Base-by-base conservation (phyloP, 2,113 vertebrate genomes). In the Madoqua kirkii region DNA sequence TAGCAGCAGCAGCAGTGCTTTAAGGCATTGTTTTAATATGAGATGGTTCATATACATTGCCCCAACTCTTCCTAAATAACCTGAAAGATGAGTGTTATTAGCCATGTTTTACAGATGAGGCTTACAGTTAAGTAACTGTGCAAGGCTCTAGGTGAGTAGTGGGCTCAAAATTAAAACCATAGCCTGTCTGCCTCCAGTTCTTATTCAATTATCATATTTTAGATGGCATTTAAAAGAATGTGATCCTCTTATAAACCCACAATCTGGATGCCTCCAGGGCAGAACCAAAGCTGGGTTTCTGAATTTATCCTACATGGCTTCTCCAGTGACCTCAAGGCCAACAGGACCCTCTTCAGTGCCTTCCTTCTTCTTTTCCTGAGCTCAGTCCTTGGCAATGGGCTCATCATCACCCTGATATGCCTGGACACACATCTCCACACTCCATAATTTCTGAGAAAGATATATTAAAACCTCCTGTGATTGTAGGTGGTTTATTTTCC, bases 261-360 rank as follows among this genome's bases (percentile, higher is more conserved):
- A 76, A 88, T 91, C 85, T 55, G 88, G 93, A 71, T n/a, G 27
- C 40, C 45, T 90, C 76, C 55, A 85, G 64, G 4, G 3, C 40
- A 96, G 33, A 98, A 98, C 36, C 94, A 96, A 81, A 98, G 52
- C 1, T 96, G 91, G 89, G 94, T 97, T 78, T 87, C 96, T 79
- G 97, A 97, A 87, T 98, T 98, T 54, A 43, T 98, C 52, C 84
- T 98, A 19, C 83, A 92, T 78, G 97, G 97, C n/a, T 97, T 97
- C 93, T 97, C 94, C 25, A 90, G 96, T 36, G 94, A 98, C 27
- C 50, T 59, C 21, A 87, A 0, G 0, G 45, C 76, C n/a, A 96
- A 95, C 54, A 90, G 74, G 25, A 54, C 97, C 59, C 92, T 97
- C 23, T 94, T 97, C 10, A 31, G 83, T 60, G 60, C 14, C 33